These are phyloP conservation scores for Acronicta alni DNA, from an alignment of 2,888 invertebrate species.

Conservation along the genomic window DNA sequence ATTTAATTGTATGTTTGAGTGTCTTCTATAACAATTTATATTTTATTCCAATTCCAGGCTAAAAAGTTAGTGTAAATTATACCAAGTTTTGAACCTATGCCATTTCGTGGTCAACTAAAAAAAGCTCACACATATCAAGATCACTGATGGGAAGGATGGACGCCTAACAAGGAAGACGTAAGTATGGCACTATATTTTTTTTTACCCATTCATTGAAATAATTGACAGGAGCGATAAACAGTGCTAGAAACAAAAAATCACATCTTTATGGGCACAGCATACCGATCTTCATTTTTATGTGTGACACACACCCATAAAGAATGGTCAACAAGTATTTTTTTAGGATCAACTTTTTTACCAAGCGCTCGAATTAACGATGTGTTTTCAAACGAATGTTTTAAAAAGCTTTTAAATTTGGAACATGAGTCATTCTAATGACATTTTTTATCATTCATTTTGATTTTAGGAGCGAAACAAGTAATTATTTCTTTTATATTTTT, in stretches of 20 bases:
- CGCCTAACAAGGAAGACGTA: slow-evolving; percentile 21
- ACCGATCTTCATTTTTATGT: slow-evolving; percentile 57
- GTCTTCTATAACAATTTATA: no score
- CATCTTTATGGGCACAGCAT: slow-evolving; percentile 60
- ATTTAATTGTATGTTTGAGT: no score
- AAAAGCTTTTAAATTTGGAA: slow-evolving; percentile 22
- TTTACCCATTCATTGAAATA: slow-evolving; percentile 44
- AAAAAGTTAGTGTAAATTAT: no score
- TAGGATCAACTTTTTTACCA: slow-evolving; percentile 26
- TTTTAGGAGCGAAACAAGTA: slow-evolving; percentile 10
- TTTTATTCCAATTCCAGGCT: no score
- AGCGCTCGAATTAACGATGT: slow-evolving; percentile 39
- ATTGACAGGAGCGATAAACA: slow-evolving; percentile 48
- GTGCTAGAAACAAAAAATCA: slow-evolving; percentile 57
- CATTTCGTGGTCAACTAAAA: no score
- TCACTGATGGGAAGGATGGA: no score
- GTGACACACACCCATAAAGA: slow-evolving; percentile 54
- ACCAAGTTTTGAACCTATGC: no score
- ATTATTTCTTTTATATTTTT: background rate
- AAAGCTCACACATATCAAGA: no score
- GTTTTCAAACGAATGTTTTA: slow-evolving; percentile 29
- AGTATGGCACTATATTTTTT: slow-evolving; percentile 31
- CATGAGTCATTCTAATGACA: background rate
- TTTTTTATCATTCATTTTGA: slow-evolving; percentile 8
- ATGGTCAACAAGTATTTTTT: slow-evolving; percentile 34